Evolutionary conservation across 2,888 invertebrate genomes (phyloP).

Genomic region (Altica lythri): DNA sequence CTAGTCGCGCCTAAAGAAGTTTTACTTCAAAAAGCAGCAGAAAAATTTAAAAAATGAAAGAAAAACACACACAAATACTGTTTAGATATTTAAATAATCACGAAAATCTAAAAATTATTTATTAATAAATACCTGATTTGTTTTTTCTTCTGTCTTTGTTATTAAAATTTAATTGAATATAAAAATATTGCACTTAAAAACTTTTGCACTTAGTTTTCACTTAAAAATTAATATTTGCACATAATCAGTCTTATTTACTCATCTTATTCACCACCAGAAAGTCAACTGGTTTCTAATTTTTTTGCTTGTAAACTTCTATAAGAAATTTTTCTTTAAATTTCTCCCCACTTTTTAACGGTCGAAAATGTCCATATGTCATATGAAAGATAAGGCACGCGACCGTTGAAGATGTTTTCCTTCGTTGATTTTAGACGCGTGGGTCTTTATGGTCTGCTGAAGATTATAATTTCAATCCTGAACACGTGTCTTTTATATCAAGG

Average conservation of each 20-base stretch:
- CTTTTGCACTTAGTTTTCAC: constrained; percentile 35
- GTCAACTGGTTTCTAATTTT: constrained; percentile 24
- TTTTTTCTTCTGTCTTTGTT: no score
- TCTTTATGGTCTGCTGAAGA: constrained; percentile 49
- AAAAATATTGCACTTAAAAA: constrained; percentile 24
- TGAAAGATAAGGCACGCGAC: constrained; percentile 51
- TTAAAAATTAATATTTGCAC: constrained; percentile 30
- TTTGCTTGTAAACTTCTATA: constrained; percentile 18
- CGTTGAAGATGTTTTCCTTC: constrained; percentile 56
- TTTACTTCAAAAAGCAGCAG: no score
- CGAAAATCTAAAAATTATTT: no score
- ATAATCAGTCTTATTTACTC: constrained; percentile 19
- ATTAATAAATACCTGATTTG: no score
- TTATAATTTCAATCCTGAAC: constrained; percentile 19
- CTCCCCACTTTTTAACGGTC: constrained; percentile 50
- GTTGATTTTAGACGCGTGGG: constrained; percentile 50
- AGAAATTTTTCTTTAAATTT: constrained; percentile 27
- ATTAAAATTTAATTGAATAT: no score
- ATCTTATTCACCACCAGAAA: constrained; percentile 18
- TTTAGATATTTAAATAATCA: no score
- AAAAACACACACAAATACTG: no score
- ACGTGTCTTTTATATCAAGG: constrained; percentile 21
- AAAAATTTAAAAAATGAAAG: no score
- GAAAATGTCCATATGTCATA: constrained; percentile 42
- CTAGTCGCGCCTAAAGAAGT: no score